phyloP scores from a whole-genome alignment of 1,140 invertebrate species.

The Camponotus pennsylvanicus region DNA sequence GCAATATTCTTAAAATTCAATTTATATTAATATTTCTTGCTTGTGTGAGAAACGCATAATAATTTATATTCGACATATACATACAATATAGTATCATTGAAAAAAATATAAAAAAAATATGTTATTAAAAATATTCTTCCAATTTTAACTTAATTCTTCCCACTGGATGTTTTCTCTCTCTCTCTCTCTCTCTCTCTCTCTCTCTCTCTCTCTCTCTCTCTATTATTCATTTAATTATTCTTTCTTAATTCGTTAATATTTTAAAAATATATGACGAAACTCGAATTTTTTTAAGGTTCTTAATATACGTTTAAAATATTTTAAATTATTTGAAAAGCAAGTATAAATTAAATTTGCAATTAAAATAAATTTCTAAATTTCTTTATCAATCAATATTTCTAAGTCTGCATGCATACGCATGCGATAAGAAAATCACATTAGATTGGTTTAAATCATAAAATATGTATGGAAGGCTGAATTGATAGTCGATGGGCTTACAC shows the following conservation, averaged over 20 bases:
- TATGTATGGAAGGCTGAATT: neutral
- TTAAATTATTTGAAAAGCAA: neutral
- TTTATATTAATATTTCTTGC: too few species aligned
- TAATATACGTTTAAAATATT: neutral
- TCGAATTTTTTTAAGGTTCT: neutral
- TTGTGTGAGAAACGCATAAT: too few species aligned
- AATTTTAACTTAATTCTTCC: neutral
- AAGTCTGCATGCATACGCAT: neutral
- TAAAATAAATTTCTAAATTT: neutral
- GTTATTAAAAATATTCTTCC: too few species aligned
- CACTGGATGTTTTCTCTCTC: too few species aligned
- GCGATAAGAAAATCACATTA: neutral
- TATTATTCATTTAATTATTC: neutral
- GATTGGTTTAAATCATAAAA: neutral
- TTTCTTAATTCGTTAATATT: neutral
- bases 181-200: too few species aligned
- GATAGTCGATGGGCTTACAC: slow-evolving; percentile 5
- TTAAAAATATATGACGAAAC: neutral
- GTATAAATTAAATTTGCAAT: neutral
- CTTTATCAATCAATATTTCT: neutral
- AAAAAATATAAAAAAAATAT: too few species aligned
- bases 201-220: too few species aligned
- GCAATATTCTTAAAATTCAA: too few species aligned
- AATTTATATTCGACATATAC: too few species aligned
- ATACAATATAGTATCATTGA: too few species aligned